Conservation (phyloP, 2,113 vertebrate genomes). For the Cygnus buccinator region DNA sequence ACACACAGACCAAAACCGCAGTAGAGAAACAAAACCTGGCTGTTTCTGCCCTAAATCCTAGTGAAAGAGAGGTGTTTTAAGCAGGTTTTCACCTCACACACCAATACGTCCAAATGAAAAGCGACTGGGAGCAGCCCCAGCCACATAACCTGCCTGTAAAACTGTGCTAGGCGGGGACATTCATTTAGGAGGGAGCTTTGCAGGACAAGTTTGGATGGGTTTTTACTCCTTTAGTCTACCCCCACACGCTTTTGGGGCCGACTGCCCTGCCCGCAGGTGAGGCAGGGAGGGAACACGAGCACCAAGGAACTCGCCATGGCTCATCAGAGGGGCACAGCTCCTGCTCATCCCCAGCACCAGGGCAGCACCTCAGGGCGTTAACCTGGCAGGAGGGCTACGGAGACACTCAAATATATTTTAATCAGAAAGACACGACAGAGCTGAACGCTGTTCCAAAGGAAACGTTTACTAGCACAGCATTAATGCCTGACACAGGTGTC, state of each 20-base stretch:
- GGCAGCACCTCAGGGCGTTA: rapidly evolving
- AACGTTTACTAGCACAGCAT: neutral
- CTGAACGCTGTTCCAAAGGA: neutral
- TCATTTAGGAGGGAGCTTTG: neutral
- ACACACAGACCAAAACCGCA: neutral
- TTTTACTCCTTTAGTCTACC: neutral
- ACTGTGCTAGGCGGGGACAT: neutral
- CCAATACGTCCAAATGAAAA: rapidly evolving
- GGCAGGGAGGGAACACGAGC: neutral
- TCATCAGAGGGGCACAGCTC: neutral
- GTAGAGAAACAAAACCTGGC: rapidly evolving
- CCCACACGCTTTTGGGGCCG: rapidly evolving
- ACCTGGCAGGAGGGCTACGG: neutral
- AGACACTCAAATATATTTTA: rapidly evolving
- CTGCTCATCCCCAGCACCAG: neutral
- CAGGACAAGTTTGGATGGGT: neutral
- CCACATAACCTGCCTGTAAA: rapidly evolving
- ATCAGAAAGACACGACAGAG: neutral
- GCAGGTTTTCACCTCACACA: neutral
- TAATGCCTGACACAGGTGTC: rapidly evolving
- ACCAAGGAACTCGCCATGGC: neutral
- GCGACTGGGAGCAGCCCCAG: neutral
- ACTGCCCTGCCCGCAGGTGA: rapidly evolving
- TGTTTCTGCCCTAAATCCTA: rapidly evolving
- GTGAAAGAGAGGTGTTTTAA: rapidly evolving